Evolutionary conservation across 2,797 vertebrate genomes (phyloP).

Genomic region (Gila robusta): DNA sequence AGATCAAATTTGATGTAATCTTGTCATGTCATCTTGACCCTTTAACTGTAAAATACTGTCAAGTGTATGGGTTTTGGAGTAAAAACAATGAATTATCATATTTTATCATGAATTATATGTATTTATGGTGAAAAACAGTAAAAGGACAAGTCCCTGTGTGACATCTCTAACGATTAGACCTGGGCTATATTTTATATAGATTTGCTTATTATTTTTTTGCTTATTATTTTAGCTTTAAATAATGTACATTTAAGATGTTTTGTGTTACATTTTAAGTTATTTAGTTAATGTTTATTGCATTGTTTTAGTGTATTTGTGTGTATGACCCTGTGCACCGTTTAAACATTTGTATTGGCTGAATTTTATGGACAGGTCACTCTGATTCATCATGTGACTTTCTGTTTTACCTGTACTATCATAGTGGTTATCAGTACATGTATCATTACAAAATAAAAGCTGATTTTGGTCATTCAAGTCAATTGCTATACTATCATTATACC

Average conservation of each 20-base stretch:
- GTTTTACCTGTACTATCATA: not conserved
- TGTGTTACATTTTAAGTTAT: not conserved
- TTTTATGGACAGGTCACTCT: not conserved
- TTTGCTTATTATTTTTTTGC: not conserved
- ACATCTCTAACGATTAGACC: not conserved
- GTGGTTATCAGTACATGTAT: no score
- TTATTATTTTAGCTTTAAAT: not conserved
- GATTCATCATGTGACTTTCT: not conserved
- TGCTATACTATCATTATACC: not conserved
- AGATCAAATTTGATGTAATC: not conserved
- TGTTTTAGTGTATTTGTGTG: not conserved
- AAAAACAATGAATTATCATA: not conserved
- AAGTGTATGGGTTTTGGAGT: not conserved
- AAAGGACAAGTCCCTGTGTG: not conserved
- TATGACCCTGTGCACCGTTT: not conserved
- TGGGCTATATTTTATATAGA: not conserved
- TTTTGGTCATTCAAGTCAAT: not conserved
- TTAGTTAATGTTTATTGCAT: not conserved
- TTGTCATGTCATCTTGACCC: not conserved
- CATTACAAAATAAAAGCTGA: not conserved
- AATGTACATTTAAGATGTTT: not conserved
- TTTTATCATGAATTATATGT: not conserved
- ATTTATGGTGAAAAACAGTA: not conserved
- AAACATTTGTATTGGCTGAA: not conserved
- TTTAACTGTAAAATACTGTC: not conserved